Base-by-base conservation (phyloP, 2,797 vertebrate species). In the Octomys mimax region DNA sequence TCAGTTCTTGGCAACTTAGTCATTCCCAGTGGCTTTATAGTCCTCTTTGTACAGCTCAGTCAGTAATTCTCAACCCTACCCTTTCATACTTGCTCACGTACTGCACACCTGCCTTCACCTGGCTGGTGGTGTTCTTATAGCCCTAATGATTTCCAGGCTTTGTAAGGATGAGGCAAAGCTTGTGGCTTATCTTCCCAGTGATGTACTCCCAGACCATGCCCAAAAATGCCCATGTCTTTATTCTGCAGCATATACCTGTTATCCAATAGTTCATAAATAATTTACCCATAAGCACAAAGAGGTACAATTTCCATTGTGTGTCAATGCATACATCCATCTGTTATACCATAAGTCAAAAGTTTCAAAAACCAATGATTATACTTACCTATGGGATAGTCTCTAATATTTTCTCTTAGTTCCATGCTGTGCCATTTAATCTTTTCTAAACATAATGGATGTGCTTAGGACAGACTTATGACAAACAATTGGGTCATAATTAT, bases 391-490 rank as follows among this genome's bases (percentile, higher is more conserved):
- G n/a, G 42, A 68, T 75, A 33, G 22, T 24, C 18, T 88, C 49
- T 86, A 31, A 54, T 66, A 86, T 36, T 91, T 94, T 91, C 19
- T 81, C 22, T 77, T 77, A 54, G 64, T 36, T 90, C 54, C 52
- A 82, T n/a, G 39, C 42, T 28, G 22, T 64, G 42, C 46, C 54
- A 88, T 82, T 88, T 85, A 59, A 57, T 78, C 49, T 46, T 71
- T 8, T 33, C 75, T 93, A 36, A 91, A 90, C 91, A 82, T 78
- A 61, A 7, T 77, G 59, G 33, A 33, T 78, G 6, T 89, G 73
- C 81, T 31, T 91, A 78, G 78, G 75, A 91, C 39, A 49, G 80
- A 89, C 95, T 86, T 13, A 61, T 75, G 84, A 57, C 52, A 84
- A 70, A 81, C 36, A 31, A 85, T 52, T 91, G 61, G 73, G n/a